Conservation (phyloP, 2,888 invertebrate species). For the Noctua janthina region DNA sequence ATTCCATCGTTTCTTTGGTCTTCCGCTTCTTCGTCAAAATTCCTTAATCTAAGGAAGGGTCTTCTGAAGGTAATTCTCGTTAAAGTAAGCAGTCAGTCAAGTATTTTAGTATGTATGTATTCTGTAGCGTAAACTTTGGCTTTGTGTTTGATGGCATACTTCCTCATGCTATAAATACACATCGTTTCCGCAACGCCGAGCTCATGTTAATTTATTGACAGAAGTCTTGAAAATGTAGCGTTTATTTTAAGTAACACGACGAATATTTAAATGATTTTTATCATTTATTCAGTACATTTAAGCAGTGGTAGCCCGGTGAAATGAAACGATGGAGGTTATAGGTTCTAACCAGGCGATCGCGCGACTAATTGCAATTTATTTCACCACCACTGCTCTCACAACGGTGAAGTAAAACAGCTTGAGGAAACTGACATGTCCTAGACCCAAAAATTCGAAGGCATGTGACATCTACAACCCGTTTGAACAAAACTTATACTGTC, state of each 20-base stretch:
- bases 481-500: no score
- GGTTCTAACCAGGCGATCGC: not conserved
- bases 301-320: not conserved
- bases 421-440: not conserved
- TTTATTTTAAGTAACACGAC: constrained; percentile 16
- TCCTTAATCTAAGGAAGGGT: not conserved
- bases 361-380: not conserved
- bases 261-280: not conserved
- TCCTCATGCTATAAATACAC: constrained; percentile 50
- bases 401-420: not conserved
- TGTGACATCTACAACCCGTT: not conserved
- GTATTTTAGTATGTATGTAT: not conserved
- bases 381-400: not conserved
- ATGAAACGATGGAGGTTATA: not conserved
- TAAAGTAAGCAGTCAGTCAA: not conserved
- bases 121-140: constrained; percentile 10
- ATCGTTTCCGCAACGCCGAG: constrained; percentile 34
- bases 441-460: not conserved
- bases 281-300: not conserved
- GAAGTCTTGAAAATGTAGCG: constrained; percentile 4
- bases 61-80: not conserved
- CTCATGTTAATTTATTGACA: constrained; percentile 31
- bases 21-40: not conserved
- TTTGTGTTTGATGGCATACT: constrained; percentile 20
- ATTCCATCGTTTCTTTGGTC: not conserved